These are phyloP conservation scores for Antedon mediterranea DNA, from an alignment of 53 echinoderm and acorn worm species.

Conservation along the genomic window DNA sequence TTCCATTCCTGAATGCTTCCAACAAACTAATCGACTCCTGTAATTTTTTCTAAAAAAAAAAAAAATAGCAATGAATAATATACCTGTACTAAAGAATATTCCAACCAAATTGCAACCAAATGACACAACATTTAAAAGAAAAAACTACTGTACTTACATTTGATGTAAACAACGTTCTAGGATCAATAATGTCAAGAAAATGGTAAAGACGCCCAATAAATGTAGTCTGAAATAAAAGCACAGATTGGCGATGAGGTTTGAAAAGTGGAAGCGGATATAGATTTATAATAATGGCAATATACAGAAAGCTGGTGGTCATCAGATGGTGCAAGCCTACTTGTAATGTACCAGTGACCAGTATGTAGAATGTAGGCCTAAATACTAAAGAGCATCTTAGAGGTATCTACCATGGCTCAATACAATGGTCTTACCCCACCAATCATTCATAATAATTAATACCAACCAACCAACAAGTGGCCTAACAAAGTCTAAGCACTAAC, in stretches of 20 bases:
- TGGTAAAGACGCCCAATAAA: conserved; percentile 66
- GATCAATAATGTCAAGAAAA: conserved; percentile 73
- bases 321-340: background rate
- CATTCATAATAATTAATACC: too few relatives aligned
- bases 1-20: conserved; percentile 39
- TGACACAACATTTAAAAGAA: background rate
- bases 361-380: too few relatives aligned
- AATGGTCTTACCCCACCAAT: too few relatives aligned
- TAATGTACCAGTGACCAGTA: too few relatives aligned
- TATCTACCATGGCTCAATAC: too few relatives aligned
- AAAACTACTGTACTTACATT: conserved; percentile 31
- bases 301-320: background rate
- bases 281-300: background rate
- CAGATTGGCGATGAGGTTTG: too few relatives aligned
- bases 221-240: conserved; percentile 50
- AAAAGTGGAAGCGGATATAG: too few relatives aligned
- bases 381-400: too few relatives aligned
- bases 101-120: background rate
- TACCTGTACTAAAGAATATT: conserved; percentile 15
- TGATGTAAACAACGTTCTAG: conserved; percentile 57
- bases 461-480: too few relatives aligned
- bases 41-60: conserved; percentile 1
- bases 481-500: too few relatives aligned
- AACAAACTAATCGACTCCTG: conserved; percentile 33
- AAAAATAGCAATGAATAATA: background rate